Conservation (phyloP, 2,888 invertebrate genomes). For the Octonoba sinensis region DNA sequence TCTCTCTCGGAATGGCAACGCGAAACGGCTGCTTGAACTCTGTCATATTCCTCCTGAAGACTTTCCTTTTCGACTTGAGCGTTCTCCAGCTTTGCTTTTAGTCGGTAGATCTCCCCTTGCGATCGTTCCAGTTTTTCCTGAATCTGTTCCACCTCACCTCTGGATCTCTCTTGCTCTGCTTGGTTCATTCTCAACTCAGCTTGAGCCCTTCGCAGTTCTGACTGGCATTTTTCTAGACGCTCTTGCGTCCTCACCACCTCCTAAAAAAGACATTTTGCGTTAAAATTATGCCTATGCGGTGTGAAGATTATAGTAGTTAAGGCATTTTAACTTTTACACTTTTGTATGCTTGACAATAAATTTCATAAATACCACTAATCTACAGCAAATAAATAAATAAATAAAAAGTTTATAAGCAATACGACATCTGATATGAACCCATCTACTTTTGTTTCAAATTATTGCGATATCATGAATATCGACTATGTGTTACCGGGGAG, state of each 20-base stretch:
- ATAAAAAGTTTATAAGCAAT: too few relatives aligned
- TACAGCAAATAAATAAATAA: too few relatives aligned
- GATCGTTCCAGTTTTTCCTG: conserved; percentile 95
- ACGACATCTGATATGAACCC: too few relatives aligned
- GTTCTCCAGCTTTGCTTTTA: conserved; percentile 93
- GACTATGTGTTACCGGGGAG: too few relatives aligned
- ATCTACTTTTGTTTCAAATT: too few relatives aligned
- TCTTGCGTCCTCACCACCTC: conserved; percentile 78
- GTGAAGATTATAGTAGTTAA: too few relatives aligned
- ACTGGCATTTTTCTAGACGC: conserved; percentile 85
- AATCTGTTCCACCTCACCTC: conserved; percentile 78
- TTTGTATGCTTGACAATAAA: too few relatives aligned
- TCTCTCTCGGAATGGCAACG: conserved; percentile 90
- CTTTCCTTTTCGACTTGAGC: conserved; percentile 95
- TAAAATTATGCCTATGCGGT: too few relatives aligned
- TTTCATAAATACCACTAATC: too few relatives aligned
- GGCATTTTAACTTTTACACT: too few relatives aligned
- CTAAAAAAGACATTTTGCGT: too few relatives aligned
- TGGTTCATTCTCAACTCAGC: conserved; percentile 92
- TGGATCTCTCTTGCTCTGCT: conserved; percentile 84
- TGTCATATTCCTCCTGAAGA: conserved; percentile 90
- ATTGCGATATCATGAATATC: too few relatives aligned
- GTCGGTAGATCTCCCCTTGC: conserved; percentile 93
- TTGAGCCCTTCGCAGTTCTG: conserved; percentile 87
- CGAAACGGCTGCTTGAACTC: conserved; percentile 85